Evolutionary conservation across 1,140 invertebrate species (phyloP), one percentile per base, ranked within the genome.

Genomic region (Lasaia peninsularis): DNA sequence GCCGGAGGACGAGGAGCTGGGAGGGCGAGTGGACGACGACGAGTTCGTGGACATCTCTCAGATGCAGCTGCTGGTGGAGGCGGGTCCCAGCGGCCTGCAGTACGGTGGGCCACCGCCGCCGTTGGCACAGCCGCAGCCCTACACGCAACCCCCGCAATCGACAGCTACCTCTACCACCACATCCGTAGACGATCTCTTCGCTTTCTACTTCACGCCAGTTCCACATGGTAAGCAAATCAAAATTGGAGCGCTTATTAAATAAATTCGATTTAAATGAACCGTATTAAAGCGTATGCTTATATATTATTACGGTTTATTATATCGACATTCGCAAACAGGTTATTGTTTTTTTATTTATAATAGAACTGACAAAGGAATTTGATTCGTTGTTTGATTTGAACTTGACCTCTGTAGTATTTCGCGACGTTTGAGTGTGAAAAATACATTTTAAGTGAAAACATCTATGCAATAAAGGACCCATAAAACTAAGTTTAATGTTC

Each of bases 21-120:
- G 77, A 71, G 81, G 75, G 52, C 79, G 81, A 71, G 77, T 71
- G 67, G 81, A 85, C 62, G 78, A 77, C 64, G 91, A 92, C 80
- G 91, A 92, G 80, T 92, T 91, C 77, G 91, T 92, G 77, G 91
- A 92, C 83, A 92, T 92, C 66, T 89, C 91, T 34, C 91, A 92
- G 72, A 91, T 92, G 85, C 91, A 92, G 73, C 85, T 91, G 70
- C 76, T 92, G 72, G 82, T 91, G 65, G 82, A 91, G 73, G 83
- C 88, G 68, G 89, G 89, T 55, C 78, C 81, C 53, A 82, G 81
- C 76, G 81, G 82, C 54, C 80, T 86, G 75, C 78, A 84, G 66
- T 84, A 78, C 69, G 77, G 79, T 44, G 75, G 82, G 31, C 81
- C 86, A 55, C 71, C 73, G 66, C 81, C 83, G 71, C 79, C 88